Base-by-base conservation (phyloP, 2,888 invertebrate species). In the Agonum fuliginosum region DNA sequence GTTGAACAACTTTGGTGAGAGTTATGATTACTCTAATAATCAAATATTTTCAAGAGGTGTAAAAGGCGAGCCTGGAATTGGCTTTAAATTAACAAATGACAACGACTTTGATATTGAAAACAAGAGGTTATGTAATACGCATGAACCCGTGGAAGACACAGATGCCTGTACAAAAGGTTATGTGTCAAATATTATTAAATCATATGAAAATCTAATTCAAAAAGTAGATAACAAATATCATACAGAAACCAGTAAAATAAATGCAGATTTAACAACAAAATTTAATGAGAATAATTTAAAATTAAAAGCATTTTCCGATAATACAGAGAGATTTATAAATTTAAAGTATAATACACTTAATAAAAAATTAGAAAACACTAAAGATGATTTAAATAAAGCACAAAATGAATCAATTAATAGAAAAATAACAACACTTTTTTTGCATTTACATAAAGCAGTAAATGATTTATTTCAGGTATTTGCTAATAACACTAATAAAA, bases 71-170 rank as follows among this genome's bases (percentile, higher is more conserved):
- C 34, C 62, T 6, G 62, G 62, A 17, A 30, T 62, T 17, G 30
- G 62, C 14, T 62, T 62, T 20, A 62, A 62, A 34, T 34, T 27
- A n/a, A n/a, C 62, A 14, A 30, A 30, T 14, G 34, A 30, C 6
- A 6, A 6, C 14, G 17, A 62, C 8, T 62, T 3, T 34, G 62
- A 62, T 62, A 62, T 62, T 27, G 1, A 62, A 62, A 62, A 62
- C 12, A 62, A 27, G 17, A 27, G 30, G 17, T 30, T 62, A 62
- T 27, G 27, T 10, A 62, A 62, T 17, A 17, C 34, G 17, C 8
- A 2, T 3, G 17, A 62, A 14, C 62, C 62, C 17, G 34, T 14
- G 17, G 10, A 22, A n/a, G 54, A 54, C 12, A 54, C n/a, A 24
- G 54, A 54, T 22, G 54, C 24, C 0, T 54, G 54, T 17, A 54